These are phyloP conservation scores for Scortum barcoo DNA, from an alignment of 2,113 vertebrate species.

Conservation along the genomic window DNA sequence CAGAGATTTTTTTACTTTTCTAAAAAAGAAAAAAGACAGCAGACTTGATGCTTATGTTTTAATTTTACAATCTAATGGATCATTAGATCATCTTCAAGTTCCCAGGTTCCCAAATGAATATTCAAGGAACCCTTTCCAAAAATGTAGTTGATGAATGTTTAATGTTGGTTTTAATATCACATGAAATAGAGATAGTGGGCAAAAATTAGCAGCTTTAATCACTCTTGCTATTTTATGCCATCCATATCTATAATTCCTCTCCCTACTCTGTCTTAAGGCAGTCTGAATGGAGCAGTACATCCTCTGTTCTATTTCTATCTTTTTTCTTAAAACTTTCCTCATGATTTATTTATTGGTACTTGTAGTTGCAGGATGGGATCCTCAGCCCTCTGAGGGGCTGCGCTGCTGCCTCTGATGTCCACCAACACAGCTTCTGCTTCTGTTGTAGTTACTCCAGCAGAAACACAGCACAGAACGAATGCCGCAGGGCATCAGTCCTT, in stretches of 20 bases:
- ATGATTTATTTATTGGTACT: constrained; percentile 79
- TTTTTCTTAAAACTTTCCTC: constrained; percentile 66
- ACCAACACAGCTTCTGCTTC: constrained; percentile 36
- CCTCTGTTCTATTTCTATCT: constrained; percentile 56
- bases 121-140: constrained; percentile 26
- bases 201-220: constrained; percentile 38
- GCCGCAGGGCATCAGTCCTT: constrained; percentile 11
- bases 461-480: constrained; percentile 29
- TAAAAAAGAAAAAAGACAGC: too few relatives aligned
- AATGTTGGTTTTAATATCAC: constrained; percentile 56
- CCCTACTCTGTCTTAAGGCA: constrained; percentile 51
- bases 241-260: constrained; percentile 26
- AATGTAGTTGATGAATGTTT: constrained; percentile 65
- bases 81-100: constrained; percentile 19
- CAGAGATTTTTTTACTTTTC: too few relatives aligned
- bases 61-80: constrained; percentile 20
- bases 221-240: constrained; percentile 42
- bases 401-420: constrained; percentile 58
- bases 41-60: constrained; percentile 1
- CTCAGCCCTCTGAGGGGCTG: constrained; percentile 50
- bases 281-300: constrained; percentile 35
- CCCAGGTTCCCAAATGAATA: constrained; percentile 19
- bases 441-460: constrained; percentile 44
- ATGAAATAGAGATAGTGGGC: constrained; percentile 20
- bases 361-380: constrained; percentile 48